Conservation (phyloP, 2,888 invertebrate genomes). For the Lithosia quadra region DNA sequence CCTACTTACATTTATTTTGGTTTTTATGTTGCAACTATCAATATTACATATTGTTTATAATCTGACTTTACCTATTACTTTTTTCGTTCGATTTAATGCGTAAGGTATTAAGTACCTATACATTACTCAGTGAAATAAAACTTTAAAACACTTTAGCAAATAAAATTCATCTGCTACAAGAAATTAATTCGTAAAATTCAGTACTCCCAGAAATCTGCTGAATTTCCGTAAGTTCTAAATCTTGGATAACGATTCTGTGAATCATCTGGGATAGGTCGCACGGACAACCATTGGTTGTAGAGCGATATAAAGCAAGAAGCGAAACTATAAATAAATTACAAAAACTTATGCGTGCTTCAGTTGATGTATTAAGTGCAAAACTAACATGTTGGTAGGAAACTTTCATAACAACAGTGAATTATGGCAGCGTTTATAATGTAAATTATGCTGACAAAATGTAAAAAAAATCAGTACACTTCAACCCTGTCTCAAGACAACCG, state of each 20-base stretch:
- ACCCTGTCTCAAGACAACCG: too few species aligned
- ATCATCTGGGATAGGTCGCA: neutral
- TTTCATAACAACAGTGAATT: conserved; percentile 45
- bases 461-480: too few species aligned
- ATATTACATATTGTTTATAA: too few species aligned
- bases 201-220: neutral
- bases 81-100: too few species aligned
- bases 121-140: too few species aligned
- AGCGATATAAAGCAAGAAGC: conserved; percentile 23
- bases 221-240: neutral
- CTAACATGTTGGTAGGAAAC: conserved; percentile 45
- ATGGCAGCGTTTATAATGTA: conserved; percentile 9
- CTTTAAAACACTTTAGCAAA: neutral
- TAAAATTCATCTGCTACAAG: neutral
- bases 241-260: neutral
- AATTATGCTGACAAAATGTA: neutral
- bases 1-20: too few species aligned
- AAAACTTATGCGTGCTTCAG: conserved; percentile 42
- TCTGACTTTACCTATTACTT: too few species aligned
- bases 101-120: too few species aligned
- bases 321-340: conserved; percentile 40
- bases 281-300: conserved; percentile 28
- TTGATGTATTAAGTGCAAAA: conserved; percentile 47
- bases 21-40: too few species aligned
- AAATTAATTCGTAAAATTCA: neutral